Base-by-base conservation (phyloP, 2,113 vertebrate species). In the Lophochroa leadbeateri region DNA sequence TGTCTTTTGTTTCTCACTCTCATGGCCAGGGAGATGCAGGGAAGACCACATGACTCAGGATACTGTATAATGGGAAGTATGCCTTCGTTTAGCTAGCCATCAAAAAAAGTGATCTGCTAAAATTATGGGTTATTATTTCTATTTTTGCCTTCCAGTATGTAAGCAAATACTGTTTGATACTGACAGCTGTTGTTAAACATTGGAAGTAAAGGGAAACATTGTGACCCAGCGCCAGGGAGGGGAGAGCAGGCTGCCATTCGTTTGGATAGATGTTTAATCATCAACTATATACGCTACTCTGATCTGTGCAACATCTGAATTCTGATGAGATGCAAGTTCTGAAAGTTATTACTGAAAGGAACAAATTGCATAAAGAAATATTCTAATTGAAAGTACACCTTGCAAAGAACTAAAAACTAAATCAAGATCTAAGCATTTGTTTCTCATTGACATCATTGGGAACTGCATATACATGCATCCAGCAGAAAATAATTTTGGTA, bases 261-360 rank as follows among this genome's bases (percentile, higher is more conserved):
- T 71, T 92, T 86, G 72, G 83, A 16, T 52, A 86, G 82, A 12
- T 13, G 82, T 79, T 93, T 88, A 93, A 88, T 94, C 68, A 86
- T 90, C 92, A 86, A 18, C 71, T 68, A 50, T 53, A 20, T 10
- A 6, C 35, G 93, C 72, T 69, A 86, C 86, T 88, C 72, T 92
- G 90, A 78, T 79, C 80, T 82, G 41, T 37, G 47, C 53, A 75
- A 57, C 52, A 35, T 52, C 25, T 53, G 76, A 92, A 31, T 82
- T 61, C 16, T 39, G 92, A 70, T 67, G 41, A 95, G 80, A 82
- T 17, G 69, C 17, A 86, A 86, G 46, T 86, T 92, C 61, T 92
- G 58, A 14, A 80, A 81, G 46, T 86, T 90, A 53, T 53, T 92
- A 68, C 33, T 28, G 35, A 67, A 77, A 82, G 39, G 16, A 89